These are phyloP conservation scores for Sycophila sp. DNA, from an alignment of 1,140 invertebrate species.

Conservation along the genomic window DNA sequence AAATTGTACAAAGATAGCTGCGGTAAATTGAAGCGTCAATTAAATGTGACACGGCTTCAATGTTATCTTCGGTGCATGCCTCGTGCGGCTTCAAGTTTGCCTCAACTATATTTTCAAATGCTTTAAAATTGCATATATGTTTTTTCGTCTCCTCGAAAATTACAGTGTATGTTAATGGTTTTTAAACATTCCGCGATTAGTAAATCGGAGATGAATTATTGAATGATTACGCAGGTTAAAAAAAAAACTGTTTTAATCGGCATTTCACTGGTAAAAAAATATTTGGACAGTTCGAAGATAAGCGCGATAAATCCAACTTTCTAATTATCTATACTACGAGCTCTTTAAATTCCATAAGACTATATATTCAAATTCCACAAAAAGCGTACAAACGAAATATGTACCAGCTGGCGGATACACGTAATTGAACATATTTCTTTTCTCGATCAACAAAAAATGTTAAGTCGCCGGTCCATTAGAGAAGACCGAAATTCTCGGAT, in stretches of 20 bases:
- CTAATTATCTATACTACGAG: constrained; percentile 1
- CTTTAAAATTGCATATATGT: too few relatives aligned
- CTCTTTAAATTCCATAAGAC: neutral
- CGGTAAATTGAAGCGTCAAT: constrained; percentile 10
- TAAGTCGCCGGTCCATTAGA: neutral
- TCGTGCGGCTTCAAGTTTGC: neutral
- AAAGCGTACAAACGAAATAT: neutral
- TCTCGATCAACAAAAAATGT: neutral
- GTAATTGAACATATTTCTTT: neutral
- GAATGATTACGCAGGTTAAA: too few relatives aligned
- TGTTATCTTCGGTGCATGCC: constrained; percentile 9
- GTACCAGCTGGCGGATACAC: neutral
- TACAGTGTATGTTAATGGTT: too few relatives aligned
- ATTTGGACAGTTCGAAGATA: neutral
- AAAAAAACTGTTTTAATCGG: neutral
- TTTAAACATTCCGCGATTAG: too few relatives aligned
- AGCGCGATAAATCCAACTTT: constrained; percentile 22
- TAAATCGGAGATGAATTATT: too few relatives aligned
- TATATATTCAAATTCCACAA: too few relatives aligned
- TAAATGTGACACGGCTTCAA: constrained; percentile 13
- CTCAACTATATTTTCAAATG: too few relatives aligned
- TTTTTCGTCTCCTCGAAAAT: too few relatives aligned
- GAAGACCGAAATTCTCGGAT: neutral
- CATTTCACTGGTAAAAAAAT: neutral
- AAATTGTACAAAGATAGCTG: constrained; percentile 10